Percentiles rank a stretch among this genome's conserved stretches.
Evolutionary conservation across 2,888 invertebrate species (phyloP).

Genomic region (Amphiduros pacificus): DNA sequence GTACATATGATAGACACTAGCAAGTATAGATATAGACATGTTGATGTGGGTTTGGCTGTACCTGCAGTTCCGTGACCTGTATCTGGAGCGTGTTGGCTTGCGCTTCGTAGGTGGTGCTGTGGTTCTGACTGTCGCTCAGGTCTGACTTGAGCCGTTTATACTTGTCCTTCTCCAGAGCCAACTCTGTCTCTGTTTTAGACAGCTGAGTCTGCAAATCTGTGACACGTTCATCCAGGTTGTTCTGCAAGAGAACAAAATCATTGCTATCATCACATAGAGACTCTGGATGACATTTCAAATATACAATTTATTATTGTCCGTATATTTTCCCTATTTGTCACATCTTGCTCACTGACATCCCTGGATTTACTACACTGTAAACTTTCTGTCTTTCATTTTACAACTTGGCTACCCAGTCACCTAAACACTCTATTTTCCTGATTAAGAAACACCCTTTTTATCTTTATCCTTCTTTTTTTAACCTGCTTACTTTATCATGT

Average conservation of each 20-base stretch:
- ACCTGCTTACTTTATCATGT: not conserved
- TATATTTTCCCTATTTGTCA: too few relatives aligned
- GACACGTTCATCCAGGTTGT: slow-evolving; percentile 35
- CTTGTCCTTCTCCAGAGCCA: slow-evolving; percentile 36
- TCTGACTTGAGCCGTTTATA: slow-evolving; percentile 30
- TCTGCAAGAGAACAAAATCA: slow-evolving; percentile 21
- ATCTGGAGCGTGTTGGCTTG: slow-evolving; percentile 37
- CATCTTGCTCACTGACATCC: too few relatives aligned
- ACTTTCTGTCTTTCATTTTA: too few relatives aligned
- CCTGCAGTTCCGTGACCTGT: slow-evolving; percentile 44
- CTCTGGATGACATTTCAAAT: too few relatives aligned
- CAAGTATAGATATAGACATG: too few relatives aligned
- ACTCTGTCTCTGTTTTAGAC: slow-evolving; percentile 35
- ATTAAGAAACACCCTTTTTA: not conserved
- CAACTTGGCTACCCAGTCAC: too few relatives aligned
- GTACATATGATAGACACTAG: not conserved
- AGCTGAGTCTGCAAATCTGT: slow-evolving; percentile 31
- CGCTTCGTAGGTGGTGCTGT: slow-evolving; percentile 33
- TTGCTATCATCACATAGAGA: too few relatives aligned
- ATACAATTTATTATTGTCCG: too few relatives aligned
- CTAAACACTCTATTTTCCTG: not conserved
- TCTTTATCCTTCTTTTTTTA: too few relatives aligned
- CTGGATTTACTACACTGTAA: too few relatives aligned
- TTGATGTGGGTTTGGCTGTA: too few relatives aligned
- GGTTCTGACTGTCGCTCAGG: slow-evolving; percentile 36